Evolutionary conservation across 2,113 vertebrate genomes (phyloP), one percentile per base, ranked within the genome.

Genomic region (Haliaeetus leucogaster): DNA sequence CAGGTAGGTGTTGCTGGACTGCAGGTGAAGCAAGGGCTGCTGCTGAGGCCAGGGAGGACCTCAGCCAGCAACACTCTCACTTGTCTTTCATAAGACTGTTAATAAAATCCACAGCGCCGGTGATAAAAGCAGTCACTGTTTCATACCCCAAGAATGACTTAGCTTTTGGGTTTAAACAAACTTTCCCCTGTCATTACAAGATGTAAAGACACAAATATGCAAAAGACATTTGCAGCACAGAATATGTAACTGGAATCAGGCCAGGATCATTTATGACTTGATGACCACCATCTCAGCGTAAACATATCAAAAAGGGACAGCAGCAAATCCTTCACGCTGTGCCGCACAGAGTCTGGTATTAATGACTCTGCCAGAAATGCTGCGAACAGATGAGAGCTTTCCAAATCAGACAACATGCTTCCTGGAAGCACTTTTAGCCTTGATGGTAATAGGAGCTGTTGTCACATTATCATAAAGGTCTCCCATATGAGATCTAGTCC

Each of bases 51-150:
- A 67, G 36, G 40, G 36, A 79, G 53, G 36, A 91, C 34, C 81
- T 91, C 82, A 89, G 83, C 61, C 72, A 94, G 63, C 72, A 86
- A 38, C 16, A 10, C 26, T 86, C 82, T 81, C 79, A 20, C 56
- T 86, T 86, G 20, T 74, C 81, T 81, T 84, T 80, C 84, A 34
- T 42, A 47, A 61, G 25, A 56, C 70, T 87, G 59, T 65, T 88
- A 94, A 91, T 50, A 80, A 84, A 90, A 78, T 45, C 63, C 15
- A 8, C 52, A 66, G 53, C 62, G 23, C 42, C 9, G 3, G 43
- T 38, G n/a, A 83, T 82, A 94, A 90, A 94, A 96, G 93, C 58
- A 96, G 70, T 32, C 66, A 36, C 63, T 40, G 32, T 34, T 90
- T 83, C 86, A 70, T 58, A 42, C 14, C 8, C 47, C 1, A 9